Base-by-base conservation (phyloP, 2,113 vertebrate species). In the Herpetotheres cachinnans region DNA sequence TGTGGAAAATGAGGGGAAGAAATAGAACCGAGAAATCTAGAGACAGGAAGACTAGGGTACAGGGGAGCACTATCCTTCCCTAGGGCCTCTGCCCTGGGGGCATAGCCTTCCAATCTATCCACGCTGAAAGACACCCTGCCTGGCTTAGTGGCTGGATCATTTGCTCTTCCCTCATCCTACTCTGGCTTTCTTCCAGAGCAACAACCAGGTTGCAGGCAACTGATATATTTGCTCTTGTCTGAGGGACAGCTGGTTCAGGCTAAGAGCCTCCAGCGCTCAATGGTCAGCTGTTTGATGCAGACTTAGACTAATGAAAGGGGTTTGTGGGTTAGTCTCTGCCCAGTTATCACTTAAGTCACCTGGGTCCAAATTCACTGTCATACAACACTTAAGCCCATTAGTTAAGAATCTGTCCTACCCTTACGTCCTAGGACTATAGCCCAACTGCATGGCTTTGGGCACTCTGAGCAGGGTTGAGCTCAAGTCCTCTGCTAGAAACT, bases 201-300 rank as follows among this genome's bases (percentile, higher is more conserved):
- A 32, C 59, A 92, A 36, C 38, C 29, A 67, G 9, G 27, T 26
- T 96, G 38, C 52, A 93, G 58, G 29, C 34, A 70, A 79, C 44
- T 93, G 54, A 86, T 93, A 24, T 82, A 89, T 97, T 91, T 93
- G 25, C 62, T 90, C 30, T 46, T 91, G 70, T 84, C 40, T 89
- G 42, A 95, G 49, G 34, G 47, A 76, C 73, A 78, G 52, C 70
- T 94, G 73, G 65, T 67, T 94, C 61, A 74, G 46, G 8, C 29
- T 79, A 72, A 82, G 25, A 89, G n/a, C n/a, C 46, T 76, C 79
- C 56, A 65, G 77, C 0, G 0, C 36, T 72, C 65, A 54, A 4
- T 55, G 63, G 83, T 94, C 72, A 91, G 22, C 32, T 84, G 32
- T 52, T 86, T 63, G 32, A 38, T 74, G 42, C 7, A 81, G 40